Conservation (phyloP, 1,140 invertebrate genomes). For the Drosophila nigrodunni region DNA sequence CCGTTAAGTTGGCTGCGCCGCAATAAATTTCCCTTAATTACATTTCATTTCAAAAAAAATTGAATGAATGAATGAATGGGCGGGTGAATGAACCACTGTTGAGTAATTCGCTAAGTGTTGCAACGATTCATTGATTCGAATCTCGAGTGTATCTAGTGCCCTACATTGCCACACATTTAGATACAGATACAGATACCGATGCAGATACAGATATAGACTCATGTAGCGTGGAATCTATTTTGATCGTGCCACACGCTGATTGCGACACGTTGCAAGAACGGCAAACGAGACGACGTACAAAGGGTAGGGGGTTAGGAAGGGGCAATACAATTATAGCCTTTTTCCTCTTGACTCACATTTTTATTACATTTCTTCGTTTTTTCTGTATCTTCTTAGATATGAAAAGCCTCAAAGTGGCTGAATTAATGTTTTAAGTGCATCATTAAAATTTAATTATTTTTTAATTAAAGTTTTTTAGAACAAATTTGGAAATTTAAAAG, state of each 20-base stretch:
- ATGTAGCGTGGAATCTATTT: constrained; percentile 42
- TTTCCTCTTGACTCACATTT: not conserved
- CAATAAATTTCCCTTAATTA: not conserved
- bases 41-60: not conserved
- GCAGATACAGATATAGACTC: not conserved
- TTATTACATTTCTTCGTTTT: not conserved
- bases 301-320: not conserved
- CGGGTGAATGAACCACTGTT: constrained; percentile 36
- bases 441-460: too few species aligned
- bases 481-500: too few species aligned
- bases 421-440: too few species aligned
- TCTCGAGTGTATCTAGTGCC: constrained; percentile 11
- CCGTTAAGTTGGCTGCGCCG: constrained; percentile 1
- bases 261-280: constrained; percentile 32
- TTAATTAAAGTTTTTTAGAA: too few species aligned
- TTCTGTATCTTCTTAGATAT: not conserved
- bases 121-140: constrained; percentile 1
- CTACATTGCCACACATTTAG: constrained; percentile 11
- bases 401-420: too few species aligned
- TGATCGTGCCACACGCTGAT: constrained; percentile 29
- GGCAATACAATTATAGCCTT: not conserved
- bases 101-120: constrained; percentile 2
- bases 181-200: not conserved
- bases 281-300: not conserved
- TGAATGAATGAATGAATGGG: not conserved